Evolutionary conservation across 1,140 invertebrate species (phyloP).

Genomic region (Caenorhabditis tropicalis): DNA sequence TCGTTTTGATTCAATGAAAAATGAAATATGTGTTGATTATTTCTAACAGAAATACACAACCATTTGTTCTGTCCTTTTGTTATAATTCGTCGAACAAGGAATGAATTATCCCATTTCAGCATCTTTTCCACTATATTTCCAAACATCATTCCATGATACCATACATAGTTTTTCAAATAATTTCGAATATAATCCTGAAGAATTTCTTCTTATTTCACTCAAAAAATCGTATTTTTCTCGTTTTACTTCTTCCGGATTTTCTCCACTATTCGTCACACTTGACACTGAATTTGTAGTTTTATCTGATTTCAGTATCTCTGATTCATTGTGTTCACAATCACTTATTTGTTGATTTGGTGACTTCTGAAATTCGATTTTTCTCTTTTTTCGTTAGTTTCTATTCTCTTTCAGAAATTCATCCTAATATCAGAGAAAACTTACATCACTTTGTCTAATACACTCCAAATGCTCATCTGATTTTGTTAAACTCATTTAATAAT

Average conservation of each 20-base stretch:
- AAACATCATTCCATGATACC: constrained; percentile 14
- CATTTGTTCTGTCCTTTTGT: background rate
- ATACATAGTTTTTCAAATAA: background rate
- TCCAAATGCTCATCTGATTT: background rate
- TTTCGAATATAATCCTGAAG: background rate
- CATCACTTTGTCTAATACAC: background rate
- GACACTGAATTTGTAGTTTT: background rate
- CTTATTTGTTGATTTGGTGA: background rate
- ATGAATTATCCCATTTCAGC: background rate
- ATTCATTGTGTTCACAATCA: background rate
- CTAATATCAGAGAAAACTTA: background rate
- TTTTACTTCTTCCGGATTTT: constrained; percentile 11
- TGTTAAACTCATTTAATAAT: background rate
- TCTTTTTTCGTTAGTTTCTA: too few relatives aligned
- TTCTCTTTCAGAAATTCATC: too few relatives aligned
- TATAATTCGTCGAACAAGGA: background rate
- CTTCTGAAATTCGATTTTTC: too few relatives aligned
- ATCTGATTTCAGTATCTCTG: background rate
- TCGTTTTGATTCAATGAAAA: background rate
- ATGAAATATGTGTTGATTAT: background rate
- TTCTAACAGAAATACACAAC: background rate
- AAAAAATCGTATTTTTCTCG: too few relatives aligned
- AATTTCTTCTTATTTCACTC: background rate
- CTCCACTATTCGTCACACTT: background rate
- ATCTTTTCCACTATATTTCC: background rate